These are phyloP conservation scores for Diglossa cyanea DNA, from an alignment of 2,797 vertebrate genomes.

Conservation along the genomic window DNA sequence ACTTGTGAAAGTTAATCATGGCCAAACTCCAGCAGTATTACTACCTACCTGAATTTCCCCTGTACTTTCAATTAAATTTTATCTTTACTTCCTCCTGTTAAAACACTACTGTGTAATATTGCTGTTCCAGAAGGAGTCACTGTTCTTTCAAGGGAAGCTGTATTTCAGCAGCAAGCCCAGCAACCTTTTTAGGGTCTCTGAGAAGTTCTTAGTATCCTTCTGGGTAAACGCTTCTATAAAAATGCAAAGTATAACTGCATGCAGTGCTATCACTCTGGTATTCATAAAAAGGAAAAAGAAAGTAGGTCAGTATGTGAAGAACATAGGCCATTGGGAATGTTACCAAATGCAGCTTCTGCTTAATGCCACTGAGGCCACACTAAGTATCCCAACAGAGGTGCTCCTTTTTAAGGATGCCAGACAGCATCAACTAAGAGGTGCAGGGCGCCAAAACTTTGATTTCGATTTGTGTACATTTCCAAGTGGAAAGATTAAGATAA, in stretches of 20 bases:
- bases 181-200: background rate
- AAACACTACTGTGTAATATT: background rate
- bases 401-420: background rate
- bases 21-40: background rate
- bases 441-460: background rate
- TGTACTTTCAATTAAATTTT: slow-evolving; percentile 33
- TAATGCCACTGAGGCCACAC: background rate
- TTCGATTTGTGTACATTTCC: background rate
- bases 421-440: background rate
- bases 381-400: background rate
- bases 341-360: background rate
- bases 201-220: background rate
- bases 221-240: background rate
- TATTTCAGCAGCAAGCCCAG: background rate
- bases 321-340: background rate
- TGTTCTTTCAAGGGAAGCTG: background rate
- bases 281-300: background rate
- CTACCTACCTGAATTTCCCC: background rate
- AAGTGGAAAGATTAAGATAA: background rate
- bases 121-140: background rate
- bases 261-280: background rate
- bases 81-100: background rate
- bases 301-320: background rate
- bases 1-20: background rate
- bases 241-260: background rate